Base-by-base conservation (phyloP, 2,113 vertebrate species). In the Polypterus senegalus region DNA sequence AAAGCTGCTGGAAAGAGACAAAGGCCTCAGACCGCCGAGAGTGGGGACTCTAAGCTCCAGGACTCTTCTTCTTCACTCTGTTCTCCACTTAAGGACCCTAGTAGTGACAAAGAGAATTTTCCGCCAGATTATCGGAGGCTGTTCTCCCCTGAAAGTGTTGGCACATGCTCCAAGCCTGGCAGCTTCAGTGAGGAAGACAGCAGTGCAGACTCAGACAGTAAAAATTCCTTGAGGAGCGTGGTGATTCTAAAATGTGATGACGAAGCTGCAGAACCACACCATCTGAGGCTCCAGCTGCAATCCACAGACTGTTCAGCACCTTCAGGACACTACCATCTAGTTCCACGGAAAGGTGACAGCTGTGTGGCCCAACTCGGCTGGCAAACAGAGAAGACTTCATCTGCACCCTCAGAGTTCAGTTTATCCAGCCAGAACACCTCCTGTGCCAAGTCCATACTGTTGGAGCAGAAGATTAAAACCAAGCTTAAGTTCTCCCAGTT, bases 401-500 rank as follows among this genome's bases (percentile, higher is more conserved):
- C 71, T 0, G 70, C 74, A 10, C 3, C 77, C 5, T 74, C 68
- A 1, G 70, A 76, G 46, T 76, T 71, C 3, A 81, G 76, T 61
- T 11, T 67, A 1, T 71, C 67, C 3, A 76, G 70, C 64, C 76
- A 77, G 7, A 78, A 77, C 61, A 76, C 67, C 27, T 70, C 73
- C 3, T 75, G 75, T 58, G 71, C 71, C 3, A 61, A 77, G 1
- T 79, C 77, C 47, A 54, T 71, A 45, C 73, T 82, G 47, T 54
- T 73, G 61, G 83, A 76, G 45, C 49, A 71, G 44, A 84, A 83
- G 61, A 83, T 76, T 27, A 77, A 91, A 54, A 78, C 87, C 71
- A 90, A 85, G 67, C 81, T 84, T 11, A 91, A 88, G 70, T 98
- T 95, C 72, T 92, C 93, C 10, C 82, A 89, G 66, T 94, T 98